Conservation (phyloP, 2,113 vertebrate genomes). For the Papio anubis region DNA sequence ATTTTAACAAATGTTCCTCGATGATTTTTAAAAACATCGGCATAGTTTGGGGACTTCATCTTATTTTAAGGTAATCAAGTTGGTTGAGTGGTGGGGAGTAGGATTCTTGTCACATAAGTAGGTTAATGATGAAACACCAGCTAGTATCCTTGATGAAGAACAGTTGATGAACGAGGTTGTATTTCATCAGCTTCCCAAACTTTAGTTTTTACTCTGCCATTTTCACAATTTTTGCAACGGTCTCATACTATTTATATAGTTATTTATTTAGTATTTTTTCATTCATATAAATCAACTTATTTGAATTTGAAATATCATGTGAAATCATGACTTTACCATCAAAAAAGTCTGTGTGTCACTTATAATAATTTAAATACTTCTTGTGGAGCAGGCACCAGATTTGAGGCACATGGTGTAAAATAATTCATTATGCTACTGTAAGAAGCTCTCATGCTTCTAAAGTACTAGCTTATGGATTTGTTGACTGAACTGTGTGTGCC, state of each 20-base stretch:
- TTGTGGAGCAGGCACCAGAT: background rate
- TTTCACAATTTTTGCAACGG: background rate
- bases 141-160: background rate
- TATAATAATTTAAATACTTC: background rate
- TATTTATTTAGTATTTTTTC: background rate
- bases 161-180: background rate
- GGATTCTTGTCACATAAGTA: background rate
- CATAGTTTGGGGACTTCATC: background rate
- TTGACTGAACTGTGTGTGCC: background rate
- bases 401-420: background rate
- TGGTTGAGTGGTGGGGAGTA: background rate
- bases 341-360: background rate
- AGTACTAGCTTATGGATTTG: background rate
- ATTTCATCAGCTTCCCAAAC: background rate
- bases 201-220: background rate
- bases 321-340: background rate
- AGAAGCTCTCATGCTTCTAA: background rate
- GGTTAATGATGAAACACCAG: background rate
- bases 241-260: background rate
- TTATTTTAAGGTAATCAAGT: background rate
- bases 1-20: background rate
- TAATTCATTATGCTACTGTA: background rate
- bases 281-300: background rate
- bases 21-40: background rate
- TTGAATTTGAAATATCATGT: background rate